A percentile compares a stretch with the other conserved stretches of the same genome.
phyloP scores from a whole-genome alignment of 2,888 invertebrate species.

The Harpalus rufipes region DNA sequence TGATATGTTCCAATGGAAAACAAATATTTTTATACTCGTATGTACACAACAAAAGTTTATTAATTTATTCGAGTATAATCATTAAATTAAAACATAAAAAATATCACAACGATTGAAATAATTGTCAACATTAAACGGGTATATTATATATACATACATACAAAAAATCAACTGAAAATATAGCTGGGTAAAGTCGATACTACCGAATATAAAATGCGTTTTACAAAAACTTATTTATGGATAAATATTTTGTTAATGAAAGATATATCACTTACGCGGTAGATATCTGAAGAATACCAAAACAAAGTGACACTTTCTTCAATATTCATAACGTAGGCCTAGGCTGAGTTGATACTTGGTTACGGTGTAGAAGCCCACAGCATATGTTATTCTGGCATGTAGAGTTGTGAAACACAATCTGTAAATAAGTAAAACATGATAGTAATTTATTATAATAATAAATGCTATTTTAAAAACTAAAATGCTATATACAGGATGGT shows the following conservation, averaged over 20 bases:
- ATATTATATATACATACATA: not conserved
- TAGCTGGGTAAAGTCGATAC: no score
- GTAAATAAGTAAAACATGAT: not conserved
- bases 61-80: no score
- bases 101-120: not conserved
- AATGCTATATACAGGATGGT: no score
- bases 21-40: constrained; percentile 13
- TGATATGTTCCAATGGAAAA: constrained; percentile 43
- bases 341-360: constrained; percentile 33
- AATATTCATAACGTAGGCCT: constrained; percentile 46
- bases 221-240: not conserved
- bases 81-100: not conserved
- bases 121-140: not conserved
- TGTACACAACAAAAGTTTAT: no score
- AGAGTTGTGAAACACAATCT: constrained; percentile 39
- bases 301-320: constrained; percentile 1
- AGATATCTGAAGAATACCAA: constrained; percentile 6
- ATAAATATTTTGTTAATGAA: no score
- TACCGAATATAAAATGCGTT: not conserved
- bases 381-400: constrained; percentile 43
- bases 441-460: not conserved
- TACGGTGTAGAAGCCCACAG: constrained; percentile 37
- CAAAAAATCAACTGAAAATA: not conserved
- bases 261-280: not conserved
- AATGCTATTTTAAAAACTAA: no score